Percentiles rank a stretch among this genome's conserved stretches.
phyloP scores from a whole-genome alignment of 2,797 vertebrate species.

The Anomalospiza imberbis region DNA sequence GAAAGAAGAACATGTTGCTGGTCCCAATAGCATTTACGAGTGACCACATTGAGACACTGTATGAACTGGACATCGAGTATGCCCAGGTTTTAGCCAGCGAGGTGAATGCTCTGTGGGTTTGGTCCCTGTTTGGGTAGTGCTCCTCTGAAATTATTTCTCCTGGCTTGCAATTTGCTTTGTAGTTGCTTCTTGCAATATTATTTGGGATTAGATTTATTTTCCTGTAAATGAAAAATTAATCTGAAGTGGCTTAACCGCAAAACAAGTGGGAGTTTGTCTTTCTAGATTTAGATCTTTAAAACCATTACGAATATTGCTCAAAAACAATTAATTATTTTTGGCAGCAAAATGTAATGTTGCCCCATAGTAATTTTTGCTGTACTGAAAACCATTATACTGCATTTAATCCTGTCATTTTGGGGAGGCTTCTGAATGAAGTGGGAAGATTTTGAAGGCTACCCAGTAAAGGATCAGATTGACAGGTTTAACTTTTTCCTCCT shows the following conservation, averaged over 20 bases:
- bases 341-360: neutral
- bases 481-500: neutral
- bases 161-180: neutral
- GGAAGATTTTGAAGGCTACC: neutral
- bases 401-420: neutral
- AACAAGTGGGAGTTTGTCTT: neutral
- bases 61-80: slow-evolving; percentile 95
- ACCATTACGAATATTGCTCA: neutral
- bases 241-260: neutral
- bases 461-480: neutral
- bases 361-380: neutral
- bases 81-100: slow-evolving; percentile 87
- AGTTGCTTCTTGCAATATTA: neutral
- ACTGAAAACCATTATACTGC: neutral
- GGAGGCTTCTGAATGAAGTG: neutral
- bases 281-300: neutral
- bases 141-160: neutral
- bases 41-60: slow-evolving; percentile 95
- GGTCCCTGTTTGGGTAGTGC: no score
- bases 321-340: neutral
- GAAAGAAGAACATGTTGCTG: slow-evolving; percentile 90
- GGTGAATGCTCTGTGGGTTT: slow-evolving; percentile 66
- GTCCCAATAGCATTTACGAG: slow-evolving; percentile 98
- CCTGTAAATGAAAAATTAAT: neutral
- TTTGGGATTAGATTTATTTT: neutral